phyloP scores from a whole-genome alignment of 2,797 vertebrate species.

The Acipenser ruthenus region DNA sequence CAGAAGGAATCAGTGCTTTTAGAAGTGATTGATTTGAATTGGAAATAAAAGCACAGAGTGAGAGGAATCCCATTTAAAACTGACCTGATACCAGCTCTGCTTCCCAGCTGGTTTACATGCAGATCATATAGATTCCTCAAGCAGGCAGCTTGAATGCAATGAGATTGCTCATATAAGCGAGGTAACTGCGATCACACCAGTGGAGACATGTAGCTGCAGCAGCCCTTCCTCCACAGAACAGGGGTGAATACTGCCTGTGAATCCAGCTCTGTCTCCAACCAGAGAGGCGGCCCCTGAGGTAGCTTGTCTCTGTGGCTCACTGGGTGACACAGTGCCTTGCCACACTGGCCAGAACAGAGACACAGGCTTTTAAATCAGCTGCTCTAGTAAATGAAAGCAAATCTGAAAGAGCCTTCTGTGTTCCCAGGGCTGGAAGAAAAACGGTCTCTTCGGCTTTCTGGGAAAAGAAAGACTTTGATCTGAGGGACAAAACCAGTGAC shows the following conservation, averaged over 20 bases:
- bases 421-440: slow-evolving; percentile 19
- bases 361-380: slow-evolving; percentile 12
- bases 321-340: neutral
- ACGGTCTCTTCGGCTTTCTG: slow-evolving; percentile 20
- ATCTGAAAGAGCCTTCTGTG: slow-evolving; percentile 46
- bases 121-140: too few relatives aligned
- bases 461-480: slow-evolving; percentile 10
- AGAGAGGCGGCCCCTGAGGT: neutral
- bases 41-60: too few relatives aligned
- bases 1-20: too few relatives aligned
- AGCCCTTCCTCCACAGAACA: too few relatives aligned
- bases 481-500: slow-evolving; percentile 16
- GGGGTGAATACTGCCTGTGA: neutral
- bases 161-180: too few relatives aligned
- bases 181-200: too few relatives aligned
- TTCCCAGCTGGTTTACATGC: too few relatives aligned
- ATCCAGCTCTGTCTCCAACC: neutral
- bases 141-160: too few relatives aligned
- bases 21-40: too few relatives aligned
- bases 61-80: too few relatives aligned
- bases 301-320: neutral
- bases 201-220: too few relatives aligned
- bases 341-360: slow-evolving; percentile 8
- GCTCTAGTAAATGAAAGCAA: slow-evolving; percentile 36
- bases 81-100: too few relatives aligned